These are phyloP conservation scores for Fulica atra DNA, from an alignment of 2,113 vertebrate genomes.

Conservation along the genomic window DNA sequence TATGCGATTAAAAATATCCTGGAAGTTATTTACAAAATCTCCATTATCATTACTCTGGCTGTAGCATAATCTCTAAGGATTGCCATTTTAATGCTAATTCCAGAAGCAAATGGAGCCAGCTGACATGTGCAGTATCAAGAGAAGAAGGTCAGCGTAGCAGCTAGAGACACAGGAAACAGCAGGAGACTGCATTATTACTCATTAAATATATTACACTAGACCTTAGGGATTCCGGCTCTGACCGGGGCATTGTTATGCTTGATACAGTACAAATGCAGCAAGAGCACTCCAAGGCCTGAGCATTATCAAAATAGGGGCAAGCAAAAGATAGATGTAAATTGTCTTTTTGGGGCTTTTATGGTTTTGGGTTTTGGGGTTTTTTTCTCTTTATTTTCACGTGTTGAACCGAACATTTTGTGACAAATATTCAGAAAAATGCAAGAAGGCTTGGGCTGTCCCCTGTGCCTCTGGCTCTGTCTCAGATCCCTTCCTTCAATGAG, in stretches of 20 bases:
- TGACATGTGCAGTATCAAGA: slow-evolving; percentile 47
- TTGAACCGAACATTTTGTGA: not conserved
- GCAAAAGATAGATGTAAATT: not conserved
- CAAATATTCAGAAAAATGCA: not conserved
- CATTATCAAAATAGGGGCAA: not conserved
- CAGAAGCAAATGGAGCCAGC: slow-evolving; percentile 49
- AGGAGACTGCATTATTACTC: slow-evolving; percentile 55
- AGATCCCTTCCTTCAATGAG: not conserved
- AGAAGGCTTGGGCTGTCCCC: not conserved
- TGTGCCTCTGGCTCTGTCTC: not conserved
- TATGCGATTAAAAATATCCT: not conserved
- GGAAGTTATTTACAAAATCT: not conserved
- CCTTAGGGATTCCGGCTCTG: slow-evolving; percentile 13
- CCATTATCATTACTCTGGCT: not conserved
- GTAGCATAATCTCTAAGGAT: slow-evolving; percentile 38
- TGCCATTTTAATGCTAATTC: slow-evolving; percentile 66
- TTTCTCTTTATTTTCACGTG: not conserved
- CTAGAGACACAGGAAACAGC: slow-evolving; percentile 45
- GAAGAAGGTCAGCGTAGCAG: slow-evolving; percentile 24
- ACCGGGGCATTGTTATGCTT: slow-evolving; percentile 23
- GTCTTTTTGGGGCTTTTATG: not conserved
- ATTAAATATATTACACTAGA: slow-evolving; percentile 46
- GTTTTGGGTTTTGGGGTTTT: too few species aligned
- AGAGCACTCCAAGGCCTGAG: not conserved
- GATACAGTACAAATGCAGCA: not conserved